phyloP scores from a whole-genome alignment of 2,113 vertebrate species.

The Oncorhynchus kisutch region DNA sequence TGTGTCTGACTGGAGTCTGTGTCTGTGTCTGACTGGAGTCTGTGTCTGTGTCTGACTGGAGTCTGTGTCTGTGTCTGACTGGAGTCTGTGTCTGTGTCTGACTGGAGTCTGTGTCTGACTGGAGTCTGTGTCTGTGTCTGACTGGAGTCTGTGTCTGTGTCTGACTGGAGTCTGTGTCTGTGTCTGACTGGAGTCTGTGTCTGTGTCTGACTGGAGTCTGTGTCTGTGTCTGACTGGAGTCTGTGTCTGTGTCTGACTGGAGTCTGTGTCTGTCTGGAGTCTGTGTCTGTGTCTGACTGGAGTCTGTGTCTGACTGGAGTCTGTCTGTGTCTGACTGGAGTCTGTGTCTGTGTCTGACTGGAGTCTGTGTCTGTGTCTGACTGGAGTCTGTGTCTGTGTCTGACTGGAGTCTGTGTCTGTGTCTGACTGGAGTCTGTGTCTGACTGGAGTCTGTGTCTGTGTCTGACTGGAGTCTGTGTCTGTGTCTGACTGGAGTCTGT shows the following conservation, averaged over 20 bases:
- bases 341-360: not conserved
- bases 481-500: not conserved
- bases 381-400: not conserved
- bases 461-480: not conserved
- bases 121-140: not conserved
- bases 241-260: not conserved
- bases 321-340: not conserved
- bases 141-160: too few relatives aligned
- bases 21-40: not conserved
- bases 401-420: too few relatives aligned
- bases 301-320: not conserved
- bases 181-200: not conserved
- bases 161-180: not conserved
- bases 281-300: not conserved
- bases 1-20: not conserved
- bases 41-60: not conserved
- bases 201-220: not conserved
- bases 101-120: not conserved
- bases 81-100: not conserved
- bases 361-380: not conserved
- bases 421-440: not conserved
- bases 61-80: too few relatives aligned
- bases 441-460: not conserved
- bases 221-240: too few relatives aligned
- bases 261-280: not conserved